Conservation (phyloP, 2,888 invertebrate species). For the Mythimna impura region DNA sequence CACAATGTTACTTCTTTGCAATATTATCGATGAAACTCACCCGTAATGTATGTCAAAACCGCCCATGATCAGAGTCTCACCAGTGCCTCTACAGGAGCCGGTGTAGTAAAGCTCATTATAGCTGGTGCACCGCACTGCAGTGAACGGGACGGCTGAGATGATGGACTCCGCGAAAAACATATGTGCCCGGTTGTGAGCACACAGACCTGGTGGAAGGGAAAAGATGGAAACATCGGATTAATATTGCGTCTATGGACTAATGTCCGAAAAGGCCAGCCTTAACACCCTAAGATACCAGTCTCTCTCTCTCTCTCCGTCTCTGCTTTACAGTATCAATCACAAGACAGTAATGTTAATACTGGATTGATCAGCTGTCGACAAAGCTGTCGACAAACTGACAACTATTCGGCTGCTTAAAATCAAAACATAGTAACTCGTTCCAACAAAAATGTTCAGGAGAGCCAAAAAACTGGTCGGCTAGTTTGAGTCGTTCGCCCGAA, state of each 20-base stretch:
- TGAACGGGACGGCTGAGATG: conserved; percentile 83
- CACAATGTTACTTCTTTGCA: neutral
- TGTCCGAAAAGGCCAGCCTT: neutral
- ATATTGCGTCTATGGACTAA: neutral
- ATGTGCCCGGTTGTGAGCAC: conserved; percentile 89
- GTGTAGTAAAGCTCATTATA: conserved; percentile 86
- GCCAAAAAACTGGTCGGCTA: too few species aligned
- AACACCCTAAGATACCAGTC: neutral
- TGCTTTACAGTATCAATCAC: too few species aligned
- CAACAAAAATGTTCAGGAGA: too few species aligned
- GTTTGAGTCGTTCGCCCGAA: too few species aligned
- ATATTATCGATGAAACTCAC: conserved; percentile 68
- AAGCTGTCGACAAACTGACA: too few species aligned
- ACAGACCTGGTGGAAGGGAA: conserved; percentile 77
- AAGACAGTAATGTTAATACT: too few species aligned
- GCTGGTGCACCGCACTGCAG: conserved; percentile 84
- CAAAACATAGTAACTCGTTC: too few species aligned
- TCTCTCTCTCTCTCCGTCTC: too few species aligned
- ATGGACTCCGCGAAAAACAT: conserved; percentile 90
- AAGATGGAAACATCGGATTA: neutral
- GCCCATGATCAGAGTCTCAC: conserved; percentile 88
- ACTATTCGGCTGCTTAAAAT: too few species aligned
- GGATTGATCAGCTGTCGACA: too few species aligned
- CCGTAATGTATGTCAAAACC: conserved; percentile 88
- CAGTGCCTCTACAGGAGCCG: conserved; percentile 85